phyloP scores from a whole-genome alignment of 1,140 invertebrate species.

The Euwallacea similis region DNA sequence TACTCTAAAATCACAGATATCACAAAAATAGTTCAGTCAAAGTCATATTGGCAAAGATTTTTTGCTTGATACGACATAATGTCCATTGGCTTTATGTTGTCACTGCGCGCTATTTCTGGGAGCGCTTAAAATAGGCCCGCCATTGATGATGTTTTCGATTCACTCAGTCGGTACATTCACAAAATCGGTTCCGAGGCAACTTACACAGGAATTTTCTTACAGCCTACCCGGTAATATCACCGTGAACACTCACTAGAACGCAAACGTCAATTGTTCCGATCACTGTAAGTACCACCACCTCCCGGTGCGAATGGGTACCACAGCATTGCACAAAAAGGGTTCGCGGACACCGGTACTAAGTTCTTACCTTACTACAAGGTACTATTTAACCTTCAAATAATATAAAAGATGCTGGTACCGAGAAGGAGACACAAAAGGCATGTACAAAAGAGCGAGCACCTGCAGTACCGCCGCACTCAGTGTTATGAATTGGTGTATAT shows the following conservation, averaged over 20 bases:
- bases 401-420: conserved; percentile 27
- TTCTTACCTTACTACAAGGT: conserved; percentile 18
- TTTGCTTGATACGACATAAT: conserved; percentile 30
- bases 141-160: conserved; percentile 34
- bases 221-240: conserved; percentile 8
- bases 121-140: conserved; percentile 31
- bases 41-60: conserved; percentile 24
- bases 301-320: neutral
- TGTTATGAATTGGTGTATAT: conserved; percentile 33
- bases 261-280: neutral
- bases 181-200: conserved; percentile 25
- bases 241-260: conserved; percentile 13
- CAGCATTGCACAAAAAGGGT: conserved; percentile 21
- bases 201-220: conserved; percentile 22
- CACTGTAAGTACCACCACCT: neutral
- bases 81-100: conserved; percentile 33
- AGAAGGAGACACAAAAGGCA: neutral
- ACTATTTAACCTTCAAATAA: conserved; percentile 29
- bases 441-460: conserved; percentile 31
- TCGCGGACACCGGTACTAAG: conserved; percentile 15
- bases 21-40: conserved; percentile 11
- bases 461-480: conserved; percentile 26
- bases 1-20: conserved; percentile 20
- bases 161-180: conserved; percentile 19
- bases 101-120: conserved; percentile 27